Conservation (phyloP, 2,888 invertebrate species). For the Lasioglossum villosulum region DNA sequence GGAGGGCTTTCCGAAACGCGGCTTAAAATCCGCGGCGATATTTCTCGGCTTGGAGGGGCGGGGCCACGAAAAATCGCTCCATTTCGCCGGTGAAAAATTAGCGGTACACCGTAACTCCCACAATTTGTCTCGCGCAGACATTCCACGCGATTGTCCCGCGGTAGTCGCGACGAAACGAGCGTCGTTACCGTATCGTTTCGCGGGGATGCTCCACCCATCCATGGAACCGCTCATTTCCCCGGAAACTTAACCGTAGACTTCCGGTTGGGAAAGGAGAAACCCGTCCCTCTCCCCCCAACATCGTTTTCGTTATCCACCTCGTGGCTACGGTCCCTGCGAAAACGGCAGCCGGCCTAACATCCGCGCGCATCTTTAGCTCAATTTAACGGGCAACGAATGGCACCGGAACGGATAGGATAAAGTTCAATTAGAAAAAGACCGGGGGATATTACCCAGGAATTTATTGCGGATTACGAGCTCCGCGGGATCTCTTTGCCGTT, state of each 20-base stretch:
- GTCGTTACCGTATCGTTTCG: constrained; percentile 63
- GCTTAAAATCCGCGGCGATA: constrained; percentile 51
- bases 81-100: constrained; percentile 50
- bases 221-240: constrained; percentile 40
- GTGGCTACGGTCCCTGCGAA: constrained; percentile 1
- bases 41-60: constrained; percentile 15
- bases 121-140: constrained; percentile 55
- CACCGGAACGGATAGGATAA: constrained; percentile 4
- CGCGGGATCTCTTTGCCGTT: background rate
- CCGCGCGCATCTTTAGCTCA: constrained; percentile 26
- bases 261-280: constrained; percentile 15
- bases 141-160: constrained; percentile 52
- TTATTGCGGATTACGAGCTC: constrained; percentile 13
- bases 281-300: background rate
- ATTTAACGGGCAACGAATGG: constrained; percentile 21
- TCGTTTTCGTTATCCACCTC: constrained; percentile 54
- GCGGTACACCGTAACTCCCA: constrained; percentile 35
- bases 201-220: constrained; percentile 39
- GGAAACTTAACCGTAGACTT: constrained; percentile 45
- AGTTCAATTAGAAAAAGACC: constrained; percentile 19
- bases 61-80: constrained; percentile 43
- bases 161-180: constrained; percentile 50
- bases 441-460: constrained; percentile 1
- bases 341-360: constrained; percentile 4
- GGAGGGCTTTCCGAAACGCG: constrained; percentile 27